Conservation (phyloP, 2,888 invertebrate genomes). For the Lomographa bimaculata region DNA sequence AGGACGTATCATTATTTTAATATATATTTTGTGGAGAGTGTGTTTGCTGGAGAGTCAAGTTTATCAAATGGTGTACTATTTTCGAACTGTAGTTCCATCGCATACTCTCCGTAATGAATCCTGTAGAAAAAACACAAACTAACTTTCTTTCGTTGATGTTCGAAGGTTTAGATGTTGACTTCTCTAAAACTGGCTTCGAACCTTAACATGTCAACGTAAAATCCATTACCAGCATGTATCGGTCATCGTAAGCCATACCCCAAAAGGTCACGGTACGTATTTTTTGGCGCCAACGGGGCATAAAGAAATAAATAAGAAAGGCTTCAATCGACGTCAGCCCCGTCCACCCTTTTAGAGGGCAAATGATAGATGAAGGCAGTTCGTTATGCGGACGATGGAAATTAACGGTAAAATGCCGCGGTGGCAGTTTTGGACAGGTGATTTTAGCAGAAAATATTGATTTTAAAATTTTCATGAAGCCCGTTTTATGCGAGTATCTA, state of each 20-base stretch:
- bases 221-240: conserved; percentile 54
- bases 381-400: conserved; percentile 52
- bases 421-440: conserved; percentile 36
- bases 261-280: conserved; percentile 63
- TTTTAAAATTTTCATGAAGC: no score
- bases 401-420: conserved; percentile 43
- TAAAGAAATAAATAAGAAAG: conserved; percentile 72
- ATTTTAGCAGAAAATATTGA: conserved; percentile 9
- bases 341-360: conserved; percentile 72
- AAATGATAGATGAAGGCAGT: conserved; percentile 73
- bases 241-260: conserved; percentile 61
- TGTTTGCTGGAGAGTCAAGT: no score
- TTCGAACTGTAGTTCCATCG: no score
- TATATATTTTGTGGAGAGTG: no score
- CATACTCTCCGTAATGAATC: no score
- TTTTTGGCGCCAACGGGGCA: conserved; percentile 67
- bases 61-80: no score
- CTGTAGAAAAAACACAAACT: no score
- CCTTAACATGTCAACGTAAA: conserved; percentile 22
- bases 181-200: conserved; percentile 1
- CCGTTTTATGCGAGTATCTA: no score
- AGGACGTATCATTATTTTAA: no score
- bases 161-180: no score
- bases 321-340: conserved; percentile 71
- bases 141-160: no score